Conservation (phyloP, 2,888 invertebrate genomes). For the Stenchaetothrips biformis region DNA sequence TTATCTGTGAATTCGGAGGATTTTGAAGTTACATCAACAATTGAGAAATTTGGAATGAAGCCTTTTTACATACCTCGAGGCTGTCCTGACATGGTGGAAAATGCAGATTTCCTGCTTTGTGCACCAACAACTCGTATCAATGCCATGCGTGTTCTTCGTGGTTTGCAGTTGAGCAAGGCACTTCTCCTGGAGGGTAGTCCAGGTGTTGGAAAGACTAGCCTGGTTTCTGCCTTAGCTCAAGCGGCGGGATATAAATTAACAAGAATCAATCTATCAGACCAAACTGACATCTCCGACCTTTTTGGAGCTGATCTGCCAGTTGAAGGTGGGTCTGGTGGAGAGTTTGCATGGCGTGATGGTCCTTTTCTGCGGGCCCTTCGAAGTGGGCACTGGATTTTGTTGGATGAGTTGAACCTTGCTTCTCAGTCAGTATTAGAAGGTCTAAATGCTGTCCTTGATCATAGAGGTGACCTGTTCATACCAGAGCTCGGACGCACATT, state of each 20-base stretch:
- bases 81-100: not conserved
- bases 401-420: slow-evolving; percentile 97
- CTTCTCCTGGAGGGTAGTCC: slow-evolving; percentile 95
- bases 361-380: slow-evolving; percentile 89
- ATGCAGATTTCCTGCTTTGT: slow-evolving; percentile 61
- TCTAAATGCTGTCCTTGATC: slow-evolving; percentile 96
- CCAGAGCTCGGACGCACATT: slow-evolving; percentile 90
- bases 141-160: slow-evolving; percentile 76
- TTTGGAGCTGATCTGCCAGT: slow-evolving; percentile 97
- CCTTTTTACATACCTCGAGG: slow-evolving; percentile 16
- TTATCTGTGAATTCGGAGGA: not conserved
- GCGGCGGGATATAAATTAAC: slow-evolving; percentile 77
- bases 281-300: slow-evolving; percentile 95
- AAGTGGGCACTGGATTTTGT: slow-evolving; percentile 89
- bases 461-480: slow-evolving; percentile 90
- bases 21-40: not conserved
- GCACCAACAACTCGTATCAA: slow-evolving; percentile 78
- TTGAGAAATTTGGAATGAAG: slow-evolving; percentile 16
- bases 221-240: slow-evolving; percentile 84
- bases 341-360: slow-evolving; percentile 95
- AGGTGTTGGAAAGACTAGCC: slow-evolving; percentile 96
- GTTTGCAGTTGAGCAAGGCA: slow-evolving; percentile 76
- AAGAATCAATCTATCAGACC: slow-evolving; percentile 95
- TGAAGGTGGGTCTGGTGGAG: slow-evolving; percentile 76
- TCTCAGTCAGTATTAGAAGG: slow-evolving; percentile 98